Percentiles rank a stretch among this genome's conserved stretches.
Evolutionary conservation across 2,888 invertebrate genomes (phyloP).

Genomic region (Cataglyphis livida): DNA sequence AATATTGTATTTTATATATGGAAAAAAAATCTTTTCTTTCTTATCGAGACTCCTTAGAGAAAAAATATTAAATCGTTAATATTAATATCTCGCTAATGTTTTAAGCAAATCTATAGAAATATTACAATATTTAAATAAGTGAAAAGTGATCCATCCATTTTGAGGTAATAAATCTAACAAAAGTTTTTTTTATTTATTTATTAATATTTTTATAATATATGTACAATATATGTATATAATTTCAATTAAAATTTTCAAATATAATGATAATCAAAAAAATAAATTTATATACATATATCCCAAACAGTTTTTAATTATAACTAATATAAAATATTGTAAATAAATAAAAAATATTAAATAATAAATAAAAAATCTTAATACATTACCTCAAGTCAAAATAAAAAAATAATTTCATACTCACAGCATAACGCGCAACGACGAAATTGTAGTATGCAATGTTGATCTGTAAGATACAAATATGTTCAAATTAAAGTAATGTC

Average conservation of each 20-base stretch:
- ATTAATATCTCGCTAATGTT: background rate
- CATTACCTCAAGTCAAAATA: background rate
- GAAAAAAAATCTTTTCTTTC: background rate
- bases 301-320: background rate
- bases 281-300: background rate
- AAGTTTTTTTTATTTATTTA: background rate
- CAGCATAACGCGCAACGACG: background rate
- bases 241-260: background rate
- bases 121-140: background rate
- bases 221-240: background rate
- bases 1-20: too few species aligned
- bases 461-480: slow-evolving; percentile 4
- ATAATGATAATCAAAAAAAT: background rate
- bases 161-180: background rate
- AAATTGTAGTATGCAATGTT: background rate
- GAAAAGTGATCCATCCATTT: background rate
- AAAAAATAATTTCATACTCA: background rate
- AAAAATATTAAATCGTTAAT: background rate
- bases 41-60: background rate
- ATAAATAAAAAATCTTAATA: background rate
- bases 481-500: background rate
- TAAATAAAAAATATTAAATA: background rate
- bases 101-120: background rate
- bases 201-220: background rate
- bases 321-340: background rate